phyloP scores from a whole-genome alignment of 2,797 vertebrate genomes.

The Premnoplex brunnescens region DNA sequence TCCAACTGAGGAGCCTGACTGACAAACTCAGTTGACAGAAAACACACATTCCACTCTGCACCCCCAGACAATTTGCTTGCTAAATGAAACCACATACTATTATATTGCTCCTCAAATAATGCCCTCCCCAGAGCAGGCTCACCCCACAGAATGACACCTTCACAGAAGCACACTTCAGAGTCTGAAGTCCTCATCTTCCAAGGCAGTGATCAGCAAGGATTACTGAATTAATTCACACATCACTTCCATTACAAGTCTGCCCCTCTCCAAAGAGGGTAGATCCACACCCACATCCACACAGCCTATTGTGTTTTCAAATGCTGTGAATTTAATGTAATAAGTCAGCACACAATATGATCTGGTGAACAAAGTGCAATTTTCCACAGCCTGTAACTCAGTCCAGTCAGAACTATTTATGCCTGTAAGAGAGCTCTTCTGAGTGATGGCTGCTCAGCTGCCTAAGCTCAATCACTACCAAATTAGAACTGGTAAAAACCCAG shows the following conservation, averaged over 20 bases:
- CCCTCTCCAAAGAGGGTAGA: not conserved
- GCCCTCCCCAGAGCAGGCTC: not conserved
- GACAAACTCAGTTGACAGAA: not conserved
- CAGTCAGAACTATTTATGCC: not conserved
- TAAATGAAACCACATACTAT: not conserved
- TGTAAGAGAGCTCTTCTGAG: not conserved
- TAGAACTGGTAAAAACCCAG: not conserved
- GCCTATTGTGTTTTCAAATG: not conserved
- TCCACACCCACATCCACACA: not conserved
- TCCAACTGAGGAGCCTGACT: accelerated
- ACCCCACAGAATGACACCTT: not conserved
- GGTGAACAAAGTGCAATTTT: not conserved
- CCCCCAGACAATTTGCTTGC: not conserved
- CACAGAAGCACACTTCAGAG: not conserved
- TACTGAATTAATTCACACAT: not conserved
- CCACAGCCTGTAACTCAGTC: not conserved
- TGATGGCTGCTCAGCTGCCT: not conserved
- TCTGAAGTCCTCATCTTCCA: not conserved
- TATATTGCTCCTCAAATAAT: not conserved
- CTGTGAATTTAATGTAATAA: not conserved
- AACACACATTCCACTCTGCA: not conserved
- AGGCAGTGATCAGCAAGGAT: not conserved
- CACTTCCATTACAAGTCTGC: not conserved
- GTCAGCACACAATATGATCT: not conserved
- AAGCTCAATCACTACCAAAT: not conserved